Evolutionary conservation across 2,113 vertebrate genomes (phyloP).

Genomic region (Phylloscopus trochiloides): DNA sequence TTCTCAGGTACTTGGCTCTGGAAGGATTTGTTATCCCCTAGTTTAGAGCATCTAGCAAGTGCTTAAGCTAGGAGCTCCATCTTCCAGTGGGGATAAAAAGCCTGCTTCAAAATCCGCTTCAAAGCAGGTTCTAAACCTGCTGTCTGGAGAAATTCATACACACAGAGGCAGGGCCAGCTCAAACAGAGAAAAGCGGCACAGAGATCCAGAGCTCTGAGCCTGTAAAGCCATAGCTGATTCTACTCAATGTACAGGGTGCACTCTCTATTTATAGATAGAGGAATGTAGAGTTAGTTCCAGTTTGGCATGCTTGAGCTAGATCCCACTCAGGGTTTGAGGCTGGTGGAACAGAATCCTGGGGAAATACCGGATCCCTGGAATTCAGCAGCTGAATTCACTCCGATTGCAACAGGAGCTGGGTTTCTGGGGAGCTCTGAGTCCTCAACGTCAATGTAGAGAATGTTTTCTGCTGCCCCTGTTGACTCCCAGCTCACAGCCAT

Average conservation of each 20-base stretch:
- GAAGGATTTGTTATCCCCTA: not conserved
- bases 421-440: not conserved
- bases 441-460: not conserved
- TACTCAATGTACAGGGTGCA: not conserved
- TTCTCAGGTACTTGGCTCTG: not conserved
- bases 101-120: not conserved
- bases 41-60: not conserved
- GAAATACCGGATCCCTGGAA: not conserved
- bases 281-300: not conserved
- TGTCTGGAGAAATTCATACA: not conserved
- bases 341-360: not conserved
- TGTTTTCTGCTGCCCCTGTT: not conserved
- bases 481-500: not conserved
- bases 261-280: not conserved
- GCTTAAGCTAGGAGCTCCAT: not conserved
- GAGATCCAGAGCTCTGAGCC: not conserved
- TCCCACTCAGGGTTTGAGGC: not conserved
- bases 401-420: not conserved
- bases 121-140: not conserved
- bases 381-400: not conserved
- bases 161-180: not conserved
- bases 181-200: not conserved
- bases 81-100: not conserved
- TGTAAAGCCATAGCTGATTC: not conserved
- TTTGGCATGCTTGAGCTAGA: not conserved